Evolutionary conservation across 1,140 invertebrate species (phyloP).

Genomic region (Formica selysi): DNA sequence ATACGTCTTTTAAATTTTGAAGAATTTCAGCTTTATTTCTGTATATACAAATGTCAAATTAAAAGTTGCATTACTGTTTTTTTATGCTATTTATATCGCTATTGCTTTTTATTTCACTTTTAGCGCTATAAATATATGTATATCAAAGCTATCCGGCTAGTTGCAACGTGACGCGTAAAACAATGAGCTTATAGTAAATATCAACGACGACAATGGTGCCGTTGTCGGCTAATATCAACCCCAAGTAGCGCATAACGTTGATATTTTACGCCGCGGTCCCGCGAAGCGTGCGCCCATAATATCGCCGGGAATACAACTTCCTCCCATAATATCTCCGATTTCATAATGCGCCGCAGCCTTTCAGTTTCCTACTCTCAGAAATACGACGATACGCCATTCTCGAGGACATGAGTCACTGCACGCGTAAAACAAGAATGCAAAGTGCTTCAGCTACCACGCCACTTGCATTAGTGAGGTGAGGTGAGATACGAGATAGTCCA

Average conservation of each 20-base stretch:
- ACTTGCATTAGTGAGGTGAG: background rate
- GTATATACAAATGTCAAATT: too few species aligned
- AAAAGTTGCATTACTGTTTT: too few species aligned
- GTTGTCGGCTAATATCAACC: slow-evolving; percentile 68
- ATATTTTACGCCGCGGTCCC: slow-evolving; percentile 66
- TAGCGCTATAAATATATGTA: too few species aligned
- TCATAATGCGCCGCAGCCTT: slow-evolving; percentile 68
- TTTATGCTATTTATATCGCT: too few species aligned
- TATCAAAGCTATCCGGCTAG: slow-evolving; percentile 16
- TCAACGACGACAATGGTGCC: slow-evolving; percentile 47
- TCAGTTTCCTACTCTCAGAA: slow-evolving; percentile 60
- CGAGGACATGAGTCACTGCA: slow-evolving; percentile 55
- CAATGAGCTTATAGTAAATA: slow-evolving; percentile 72
- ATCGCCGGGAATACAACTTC: slow-evolving; percentile 65
- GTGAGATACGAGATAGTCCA: background rate
- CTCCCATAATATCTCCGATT: slow-evolving; percentile 71
- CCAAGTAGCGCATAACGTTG: slow-evolving; percentile 68
- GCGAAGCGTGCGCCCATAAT: slow-evolving; percentile 60
- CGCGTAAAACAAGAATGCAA: slow-evolving; percentile 7
- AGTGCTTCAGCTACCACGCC: slow-evolving; percentile 19
- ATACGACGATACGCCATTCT: slow-evolving; percentile 49
- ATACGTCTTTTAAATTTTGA: too few species aligned
- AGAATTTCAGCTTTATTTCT: too few species aligned
- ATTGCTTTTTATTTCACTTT: too few species aligned
- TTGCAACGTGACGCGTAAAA: slow-evolving; percentile 59